phyloP scores from a whole-genome alignment of 2,888 invertebrate genomes.

The Conistra vaccinii region DNA sequence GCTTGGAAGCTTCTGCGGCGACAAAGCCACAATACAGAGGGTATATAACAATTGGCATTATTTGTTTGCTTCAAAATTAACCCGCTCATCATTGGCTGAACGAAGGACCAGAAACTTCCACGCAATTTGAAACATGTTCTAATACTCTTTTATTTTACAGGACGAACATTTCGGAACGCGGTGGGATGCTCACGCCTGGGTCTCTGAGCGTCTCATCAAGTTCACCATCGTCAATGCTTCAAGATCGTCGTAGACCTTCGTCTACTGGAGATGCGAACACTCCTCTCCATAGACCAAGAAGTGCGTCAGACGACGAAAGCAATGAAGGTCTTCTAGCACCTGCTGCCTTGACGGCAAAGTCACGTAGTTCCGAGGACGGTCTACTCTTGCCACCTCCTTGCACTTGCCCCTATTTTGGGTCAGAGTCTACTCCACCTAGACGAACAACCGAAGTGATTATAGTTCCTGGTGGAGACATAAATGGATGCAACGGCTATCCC shows the following conservation, averaged over 20 bases:
- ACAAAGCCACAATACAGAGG: conserved; percentile 87
- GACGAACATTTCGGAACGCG: conserved; percentile 84
- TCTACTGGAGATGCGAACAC: conserved; percentile 82
- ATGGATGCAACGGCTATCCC: conserved; percentile 83
- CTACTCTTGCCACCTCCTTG: conserved; percentile 94
- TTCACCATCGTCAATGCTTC: conserved; percentile 88
- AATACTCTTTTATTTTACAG: conserved; percentile 70
- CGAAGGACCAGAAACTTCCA: conserved; percentile 42
- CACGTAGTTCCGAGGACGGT: conserved; percentile 87
- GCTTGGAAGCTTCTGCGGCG: conserved; percentile 93
- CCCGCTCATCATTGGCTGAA: conserved; percentile 57
- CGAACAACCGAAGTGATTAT: conserved; percentile 88
- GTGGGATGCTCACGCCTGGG: conserved; percentile 87
- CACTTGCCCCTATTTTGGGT: conserved; percentile 95
- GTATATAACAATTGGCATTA: conserved; percentile 85
- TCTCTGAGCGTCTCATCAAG: conserved; percentile 87
- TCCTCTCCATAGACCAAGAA: conserved; percentile 83
- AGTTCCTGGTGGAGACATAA: conserved; percentile 89
- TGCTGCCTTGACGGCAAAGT: conserved; percentile 82
- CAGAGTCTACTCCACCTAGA: conserved; percentile 90
- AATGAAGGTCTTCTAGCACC: conserved; percentile 85
- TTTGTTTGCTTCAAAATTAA: conserved; percentile 78
- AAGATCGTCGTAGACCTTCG: conserved; percentile 83
- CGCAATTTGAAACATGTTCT: conserved; percentile 12
- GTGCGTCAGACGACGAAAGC: conserved; percentile 86